Evolutionary conservation across 2,888 invertebrate species (phyloP).

Genomic region (Ectemnius continuus): DNA sequence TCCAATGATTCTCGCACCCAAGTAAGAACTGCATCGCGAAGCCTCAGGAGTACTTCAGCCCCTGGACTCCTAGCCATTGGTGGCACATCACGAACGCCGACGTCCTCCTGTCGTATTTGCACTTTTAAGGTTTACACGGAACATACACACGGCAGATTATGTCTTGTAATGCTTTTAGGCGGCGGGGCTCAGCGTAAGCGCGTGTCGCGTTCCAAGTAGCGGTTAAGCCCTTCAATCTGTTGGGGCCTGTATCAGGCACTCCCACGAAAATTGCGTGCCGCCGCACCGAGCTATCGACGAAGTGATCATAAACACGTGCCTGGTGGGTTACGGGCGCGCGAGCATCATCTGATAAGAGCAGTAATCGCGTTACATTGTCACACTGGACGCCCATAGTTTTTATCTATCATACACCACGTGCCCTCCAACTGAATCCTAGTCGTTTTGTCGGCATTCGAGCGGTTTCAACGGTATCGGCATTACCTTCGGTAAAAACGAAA

Average conservation of each 20-base stretch:
- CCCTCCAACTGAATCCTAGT: too few species aligned
- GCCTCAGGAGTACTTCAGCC: too few species aligned
- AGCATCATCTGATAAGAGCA: background rate
- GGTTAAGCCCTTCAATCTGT: background rate
- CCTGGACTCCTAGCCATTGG: too few species aligned
- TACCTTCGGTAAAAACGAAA: too few species aligned
- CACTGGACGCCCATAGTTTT: background rate
- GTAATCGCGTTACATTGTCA: background rate
- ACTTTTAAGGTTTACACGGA: background rate
- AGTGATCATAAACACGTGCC: constrained; percentile 3
- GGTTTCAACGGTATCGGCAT: too few species aligned
- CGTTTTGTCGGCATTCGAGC: too few species aligned
- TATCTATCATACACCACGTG: too few species aligned
- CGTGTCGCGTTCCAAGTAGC: background rate
- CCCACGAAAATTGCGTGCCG: constrained; percentile 13
- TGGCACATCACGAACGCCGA: too few species aligned
- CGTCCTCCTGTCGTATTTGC: background rate
- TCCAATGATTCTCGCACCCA: background rate
- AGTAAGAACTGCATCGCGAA: background rate
- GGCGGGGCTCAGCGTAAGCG: background rate
- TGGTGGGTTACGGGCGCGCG: background rate
- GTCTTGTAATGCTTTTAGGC: background rate
- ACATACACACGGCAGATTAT: background rate
- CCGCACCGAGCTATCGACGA: background rate
- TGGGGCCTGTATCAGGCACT: background rate